Conservation (phyloP, 92 coral and sea anemone species). For the Siderastrea radians region DNA sequence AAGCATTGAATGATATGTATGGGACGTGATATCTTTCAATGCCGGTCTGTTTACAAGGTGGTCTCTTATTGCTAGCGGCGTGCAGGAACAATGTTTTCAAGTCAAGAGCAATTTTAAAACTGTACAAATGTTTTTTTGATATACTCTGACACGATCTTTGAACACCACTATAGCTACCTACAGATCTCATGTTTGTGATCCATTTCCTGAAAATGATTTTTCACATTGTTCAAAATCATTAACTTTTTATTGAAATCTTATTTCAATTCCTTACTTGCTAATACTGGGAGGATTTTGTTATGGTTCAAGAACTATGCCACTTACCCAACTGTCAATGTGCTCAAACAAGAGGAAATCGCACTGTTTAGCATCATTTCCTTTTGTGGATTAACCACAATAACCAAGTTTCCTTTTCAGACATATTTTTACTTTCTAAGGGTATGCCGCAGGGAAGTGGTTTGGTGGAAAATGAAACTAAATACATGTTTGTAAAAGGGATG, state of each 20-base stretch:
- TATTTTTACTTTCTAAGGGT: conserved; percentile 11
- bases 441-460: conserved; percentile 20
- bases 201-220: background rate
- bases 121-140: background rate
- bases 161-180: background rate
- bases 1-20: conserved; percentile 35
- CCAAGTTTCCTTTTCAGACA: conserved; percentile 30
- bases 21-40: conserved; percentile 19
- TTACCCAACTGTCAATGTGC: background rate
- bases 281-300: background rate
- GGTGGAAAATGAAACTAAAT: conserved; percentile 2
- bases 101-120: too few species aligned
- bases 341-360: conserved; percentile 3
- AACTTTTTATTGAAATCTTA: background rate
- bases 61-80: conserved; percentile 7
- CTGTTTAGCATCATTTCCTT: conserved; percentile 13
- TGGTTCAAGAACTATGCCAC: background rate
- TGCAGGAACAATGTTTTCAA: background rate
- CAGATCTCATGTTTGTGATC: background rate
- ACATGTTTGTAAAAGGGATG: background rate
- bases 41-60: conserved; percentile 35
- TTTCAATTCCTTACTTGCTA: background rate
- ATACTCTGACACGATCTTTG: background rate
- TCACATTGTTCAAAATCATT: background rate
- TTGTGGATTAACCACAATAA: background rate